Base-by-base conservation (phyloP, 2,797 vertebrate genomes). In the Malurus splendens region DNA sequence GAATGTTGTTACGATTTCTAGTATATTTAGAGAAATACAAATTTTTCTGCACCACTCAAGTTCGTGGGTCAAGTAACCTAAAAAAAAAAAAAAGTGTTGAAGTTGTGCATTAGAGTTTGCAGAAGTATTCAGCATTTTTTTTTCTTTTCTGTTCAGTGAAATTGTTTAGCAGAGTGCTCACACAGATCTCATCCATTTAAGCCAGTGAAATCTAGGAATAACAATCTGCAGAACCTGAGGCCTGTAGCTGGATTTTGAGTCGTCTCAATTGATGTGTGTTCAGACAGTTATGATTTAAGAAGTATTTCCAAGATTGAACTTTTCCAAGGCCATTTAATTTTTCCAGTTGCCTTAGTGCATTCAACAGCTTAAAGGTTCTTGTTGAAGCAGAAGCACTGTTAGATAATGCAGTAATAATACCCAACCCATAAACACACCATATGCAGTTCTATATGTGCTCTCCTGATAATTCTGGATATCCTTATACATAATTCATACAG, bases 1-100 rank as follows among this genome's bases (percentile, higher is more conserved):
- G 41, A 86, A 61, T 59, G 60, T 87, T 64, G 45, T 51, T 75
- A 88, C 16, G 23, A 27, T 83, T 91, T 64, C 45, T 88, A 39
- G 23, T 67, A 8, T 66, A 57, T 62, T 59, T 89, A 61, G 45
- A 71, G 39, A 71, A 72, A 68, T 36, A 59, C 14, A 72, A 68
- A 7, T 52, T 76, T 70, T 84, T 92, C 65, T 76, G 25, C 23
- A 33, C 56, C 4, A 1, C 10, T 50, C 1, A 5, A 55, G 62
- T 78, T 80, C 60, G 19, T 60, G 24, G 41, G 19, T 72, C 68
- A 71, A 76, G 23, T 66, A 67, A 45, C 32, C 2, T 3, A 64
- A 54, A 75, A 39, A 39, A 60, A 50, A 57, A 72, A 56, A 20
- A 75, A 57, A 7, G 10, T 1, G 12, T 32, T n/a, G 7, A 33